Base-by-base conservation (phyloP, 92 coral and sea anemone genomes). In the Epizoanthus stellaris region DNA sequence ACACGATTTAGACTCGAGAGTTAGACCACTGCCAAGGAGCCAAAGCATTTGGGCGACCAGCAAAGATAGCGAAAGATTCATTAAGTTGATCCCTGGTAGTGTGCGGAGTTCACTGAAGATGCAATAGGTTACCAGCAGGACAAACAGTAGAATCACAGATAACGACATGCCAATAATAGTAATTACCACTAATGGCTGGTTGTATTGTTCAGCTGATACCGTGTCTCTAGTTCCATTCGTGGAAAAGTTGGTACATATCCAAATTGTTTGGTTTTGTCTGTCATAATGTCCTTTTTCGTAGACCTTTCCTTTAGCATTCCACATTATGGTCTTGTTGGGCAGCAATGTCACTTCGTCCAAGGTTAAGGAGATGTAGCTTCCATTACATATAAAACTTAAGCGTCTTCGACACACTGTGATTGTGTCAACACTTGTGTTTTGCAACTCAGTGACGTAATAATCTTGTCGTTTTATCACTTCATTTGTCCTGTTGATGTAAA, bases 361-460 rank as follows among this genome's bases (percentile, higher is more conserved):
- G 6, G 53, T 38, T n/a, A 91, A 17, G n/a, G 30, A 25, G 34
- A 76, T 58, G 70, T 73, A 91, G n/a, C 60, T 59, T 21, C 84
- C 77, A 21, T 88, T 82, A 54, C 94, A 91, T 75, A 59, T 66
- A 70, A 83, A 0, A 0, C 2, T 68, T 16, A 82, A 53, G 43
- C 39, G 43, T 84, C 14, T 66, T 66, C 45, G 4, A 30, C 70
- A 66, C 40, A 66, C 70, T 23, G 70, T 66, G n/a, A 66, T 30
- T 66, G 40, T 40, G 14, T 66, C 70, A 30, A 66, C 13, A 11
- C 70, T 30, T 2, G 19, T 6, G 15, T 66, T 34, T 5, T 11
- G 30, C 6, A 36, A 66, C 36, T 15, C 0, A 9, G 16, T 30
- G 2, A 30, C 11, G 36, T 66, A 66, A 30, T 66, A 66, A 23